phyloP scores from a whole-genome alignment of 37 sponge, comb jelly and placozoan species.

The Ianthella basta region DNA sequence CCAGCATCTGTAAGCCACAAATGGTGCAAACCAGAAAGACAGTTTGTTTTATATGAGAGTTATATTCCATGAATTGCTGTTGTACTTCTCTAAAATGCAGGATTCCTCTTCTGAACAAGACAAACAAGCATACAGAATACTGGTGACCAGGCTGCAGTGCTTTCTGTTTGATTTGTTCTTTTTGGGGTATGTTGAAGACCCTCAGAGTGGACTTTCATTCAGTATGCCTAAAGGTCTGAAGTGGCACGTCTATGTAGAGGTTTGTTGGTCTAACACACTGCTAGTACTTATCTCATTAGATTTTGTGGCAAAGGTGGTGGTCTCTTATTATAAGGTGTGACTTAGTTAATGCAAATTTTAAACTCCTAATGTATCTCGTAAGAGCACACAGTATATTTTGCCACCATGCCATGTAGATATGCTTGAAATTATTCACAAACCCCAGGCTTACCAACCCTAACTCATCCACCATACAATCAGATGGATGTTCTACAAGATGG shows the following conservation, averaged over 20 bases:
- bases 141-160: slow-evolving; percentile 79
- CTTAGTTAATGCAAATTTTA: too few species aligned
- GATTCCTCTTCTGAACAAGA: slow-evolving; percentile 61
- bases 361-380: too few species aligned
- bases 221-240: slow-evolving; percentile 57
- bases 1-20: slow-evolving; percentile 37
- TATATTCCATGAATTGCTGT: neutral
- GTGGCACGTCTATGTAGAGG: slow-evolving; percentile 83
- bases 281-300: too few species aligned
- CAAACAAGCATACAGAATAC: slow-evolving; percentile 35
- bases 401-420: too few species aligned
- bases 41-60: neutral
- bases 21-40: neutral
- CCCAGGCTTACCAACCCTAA: too few species aligned
- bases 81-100: slow-evolving; percentile 6
- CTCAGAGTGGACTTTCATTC: slow-evolving; percentile 73
- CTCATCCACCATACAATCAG: too few species aligned
- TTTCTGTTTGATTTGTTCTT: slow-evolving; percentile 88
- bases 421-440: too few species aligned
- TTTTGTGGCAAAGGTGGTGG: too few species aligned
- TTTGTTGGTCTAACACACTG: too few species aligned
- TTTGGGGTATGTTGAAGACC: slow-evolving; percentile 82
- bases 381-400: too few species aligned
- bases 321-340: too few species aligned
- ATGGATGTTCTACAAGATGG: too few species aligned